phyloP scores from a whole-genome alignment of 1,140 invertebrate species.

The Calycopis cecrops region DNA sequence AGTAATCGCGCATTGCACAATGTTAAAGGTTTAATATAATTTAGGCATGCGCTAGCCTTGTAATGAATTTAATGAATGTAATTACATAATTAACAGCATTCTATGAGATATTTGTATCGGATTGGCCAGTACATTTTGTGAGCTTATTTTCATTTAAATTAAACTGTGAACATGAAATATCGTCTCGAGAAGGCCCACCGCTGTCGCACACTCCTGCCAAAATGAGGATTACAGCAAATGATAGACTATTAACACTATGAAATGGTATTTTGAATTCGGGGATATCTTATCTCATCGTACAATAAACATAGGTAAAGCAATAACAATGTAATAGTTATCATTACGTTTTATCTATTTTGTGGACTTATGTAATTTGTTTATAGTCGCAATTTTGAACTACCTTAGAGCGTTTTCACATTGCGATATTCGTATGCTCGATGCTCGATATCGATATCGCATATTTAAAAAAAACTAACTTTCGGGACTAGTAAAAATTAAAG shows the following conservation, averaged over 20 bases:
- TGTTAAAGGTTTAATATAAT: conserved; percentile 7
- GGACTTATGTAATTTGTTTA: too few species aligned
- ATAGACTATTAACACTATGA: background rate
- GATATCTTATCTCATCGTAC: too few species aligned
- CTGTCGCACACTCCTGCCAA: conserved; percentile 7
- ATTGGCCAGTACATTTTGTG: background rate
- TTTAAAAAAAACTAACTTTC: too few species aligned
- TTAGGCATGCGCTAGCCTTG: background rate
- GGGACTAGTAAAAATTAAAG: too few species aligned
- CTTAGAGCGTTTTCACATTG: too few species aligned
- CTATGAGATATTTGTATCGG: background rate
- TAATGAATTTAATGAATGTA: background rate
- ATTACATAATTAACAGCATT: conserved; percentile 1
- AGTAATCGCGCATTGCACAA: background rate
- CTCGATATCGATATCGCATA: too few species aligned
- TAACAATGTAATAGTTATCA: too few species aligned
- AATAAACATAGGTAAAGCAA: too few species aligned
- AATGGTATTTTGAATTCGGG: too few species aligned
- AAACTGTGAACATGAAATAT: background rate
- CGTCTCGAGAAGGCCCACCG: background rate
- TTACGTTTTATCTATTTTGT: too few species aligned
- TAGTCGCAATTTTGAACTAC: too few species aligned
- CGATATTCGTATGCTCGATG: too few species aligned
- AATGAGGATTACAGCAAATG: background rate
- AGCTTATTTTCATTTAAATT: background rate